Evolutionary conservation across 2,888 invertebrate species (phyloP), one percentile per base, ranked within the genome.

Genomic region (Drosophila kanekoi): DNA sequence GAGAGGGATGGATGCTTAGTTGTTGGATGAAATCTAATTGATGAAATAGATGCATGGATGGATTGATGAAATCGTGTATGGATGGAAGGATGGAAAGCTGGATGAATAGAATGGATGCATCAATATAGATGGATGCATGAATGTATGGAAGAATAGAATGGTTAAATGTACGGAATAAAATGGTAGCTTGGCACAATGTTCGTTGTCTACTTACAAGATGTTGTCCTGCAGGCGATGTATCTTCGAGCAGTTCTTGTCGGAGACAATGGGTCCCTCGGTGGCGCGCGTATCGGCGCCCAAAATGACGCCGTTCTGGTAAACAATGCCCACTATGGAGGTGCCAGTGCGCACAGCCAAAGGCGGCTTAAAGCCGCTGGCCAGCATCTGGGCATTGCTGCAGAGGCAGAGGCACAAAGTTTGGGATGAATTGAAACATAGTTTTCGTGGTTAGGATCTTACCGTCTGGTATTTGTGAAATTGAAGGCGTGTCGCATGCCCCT

Each of bases 221-320:
- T 97, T 96, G 35, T 95, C 94, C n/a, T 97, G 96, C 74, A 98
- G 93, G 86, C 95, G 97, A 92, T 98, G 99, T 80, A 99, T 98
- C 93, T 99, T 99, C 63, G 95, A 93, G 91, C 98, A 98, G 91
- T 98, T 97, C 93, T 99, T 99, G 91, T 99, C 99, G 1, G 99
- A 97, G 9, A 99, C 97, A 77, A 99, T 97, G 10, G 97, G 96
- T 75, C 97, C 98, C 90, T 97, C 97, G 1, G 99, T 99, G 35
- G 99, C 98, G 91, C 99, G 95, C 0, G 99, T 99, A 93, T 99
- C 99, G 47, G 99, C 99, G 9, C 99, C 99, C 72, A 99, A 94
- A 79, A 99, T 96, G n/a, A 99, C 97, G 9, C 99, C 99, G 94
- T 98, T 98, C 90, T 97, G 95, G 89, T 94, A 97, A 81, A 96